phyloP scores from a whole-genome alignment of 2,113 vertebrate genomes.

The Gavia stellata region DNA sequence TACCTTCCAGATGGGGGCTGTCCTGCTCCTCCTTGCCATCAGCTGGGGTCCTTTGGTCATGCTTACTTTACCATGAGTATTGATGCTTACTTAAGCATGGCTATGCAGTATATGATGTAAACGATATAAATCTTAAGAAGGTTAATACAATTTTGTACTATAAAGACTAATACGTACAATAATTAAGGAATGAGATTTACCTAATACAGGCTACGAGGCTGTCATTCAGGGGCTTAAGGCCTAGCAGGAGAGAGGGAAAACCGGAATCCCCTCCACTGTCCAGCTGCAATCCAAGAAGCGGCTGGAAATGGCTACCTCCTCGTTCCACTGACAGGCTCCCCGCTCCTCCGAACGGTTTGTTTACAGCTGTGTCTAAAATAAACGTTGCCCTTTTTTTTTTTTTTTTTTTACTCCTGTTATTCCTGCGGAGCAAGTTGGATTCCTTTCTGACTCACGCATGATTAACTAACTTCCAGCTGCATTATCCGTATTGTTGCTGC shows the following conservation, averaged over 20 bases:
- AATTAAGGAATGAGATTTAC: background rate
- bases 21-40: background rate
- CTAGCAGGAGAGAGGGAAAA: background rate
- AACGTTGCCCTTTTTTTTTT: background rate
- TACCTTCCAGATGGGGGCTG: too few species aligned
- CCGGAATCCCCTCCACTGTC: background rate
- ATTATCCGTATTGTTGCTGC: slow-evolving; percentile 36
- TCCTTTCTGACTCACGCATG: slow-evolving; percentile 49
- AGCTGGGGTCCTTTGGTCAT: background rate
- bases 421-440: slow-evolving; percentile 39
- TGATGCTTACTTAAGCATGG: background rate
- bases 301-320: background rate
- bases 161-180: background rate
- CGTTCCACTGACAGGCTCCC: background rate
- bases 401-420: background rate
- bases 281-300: background rate
- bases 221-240: background rate
- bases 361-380: slow-evolving; percentile 33
- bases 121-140: background rate
- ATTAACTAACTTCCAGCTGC: slow-evolving; percentile 55
- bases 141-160: background rate
- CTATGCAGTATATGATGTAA: background rate
- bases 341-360: background rate
- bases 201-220: background rate
- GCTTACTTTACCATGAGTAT: background rate